Evolutionary conservation across 2,113 vertebrate species (phyloP).

Genomic region (Peromyscus polionotus): DNA sequence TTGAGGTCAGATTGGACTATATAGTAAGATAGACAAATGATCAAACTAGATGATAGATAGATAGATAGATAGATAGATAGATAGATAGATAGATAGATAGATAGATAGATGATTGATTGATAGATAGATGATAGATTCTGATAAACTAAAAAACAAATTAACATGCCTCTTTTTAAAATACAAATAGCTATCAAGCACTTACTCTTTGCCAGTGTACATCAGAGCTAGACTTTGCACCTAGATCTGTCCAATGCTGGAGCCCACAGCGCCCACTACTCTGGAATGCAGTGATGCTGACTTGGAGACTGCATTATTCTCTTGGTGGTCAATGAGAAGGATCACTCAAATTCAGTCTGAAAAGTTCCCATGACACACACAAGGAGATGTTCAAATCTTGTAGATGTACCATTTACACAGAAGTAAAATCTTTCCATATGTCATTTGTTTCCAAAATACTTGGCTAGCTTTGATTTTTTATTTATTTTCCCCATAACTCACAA

Average conservation of each 20-base stretch:
- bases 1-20: not conserved
- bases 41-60: not conserved
- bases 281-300: not conserved
- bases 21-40: not conserved
- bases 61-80: not conserved
- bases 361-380: not conserved
- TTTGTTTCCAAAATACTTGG: constrained; percentile 9
- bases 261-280: not conserved
- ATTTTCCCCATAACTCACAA: constrained; percentile 51
- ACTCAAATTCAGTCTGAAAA: constrained; percentile 28
- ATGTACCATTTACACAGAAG: not conserved
- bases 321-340: not conserved
- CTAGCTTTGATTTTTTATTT: constrained; percentile 38
- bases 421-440: constrained; percentile 36
- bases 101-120: not conserved
- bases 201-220: not conserved
- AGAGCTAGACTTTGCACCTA: not conserved
- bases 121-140: not conserved
- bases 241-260: not conserved
- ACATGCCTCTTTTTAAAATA: not conserved
- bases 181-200: not conserved
- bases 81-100: not conserved
- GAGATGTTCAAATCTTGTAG: constrained; percentile 5
- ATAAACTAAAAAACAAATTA: not conserved
- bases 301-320: not conserved